Evolutionary conservation across 2,797 vertebrate genomes (phyloP).

Genomic region (Aselliscus stoliczkanus): DNA sequence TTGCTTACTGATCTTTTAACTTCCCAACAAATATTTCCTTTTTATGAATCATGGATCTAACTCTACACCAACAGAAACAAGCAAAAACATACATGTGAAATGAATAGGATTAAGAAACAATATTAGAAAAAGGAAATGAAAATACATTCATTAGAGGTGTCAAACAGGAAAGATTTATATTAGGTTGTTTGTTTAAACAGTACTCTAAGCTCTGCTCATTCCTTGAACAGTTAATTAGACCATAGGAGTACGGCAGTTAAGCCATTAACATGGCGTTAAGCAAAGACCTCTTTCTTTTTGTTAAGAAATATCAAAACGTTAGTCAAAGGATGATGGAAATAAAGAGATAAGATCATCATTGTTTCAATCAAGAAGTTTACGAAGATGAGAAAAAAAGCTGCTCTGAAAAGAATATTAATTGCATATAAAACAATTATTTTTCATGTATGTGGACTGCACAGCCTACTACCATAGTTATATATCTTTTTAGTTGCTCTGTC

Average conservation of each 20-base stretch:
- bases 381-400: background rate
- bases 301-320: background rate
- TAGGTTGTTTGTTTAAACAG: background rate
- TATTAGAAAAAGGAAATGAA: background rate
- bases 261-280: background rate
- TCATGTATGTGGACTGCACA: background rate
- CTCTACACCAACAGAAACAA: background rate
- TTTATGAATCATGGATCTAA: background rate
- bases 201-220: background rate
- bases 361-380: background rate
- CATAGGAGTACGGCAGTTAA: background rate
- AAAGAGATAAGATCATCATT: background rate
- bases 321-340: background rate
- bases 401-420: background rate
- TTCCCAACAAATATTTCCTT: constrained; percentile 3
- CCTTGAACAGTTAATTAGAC: background rate
- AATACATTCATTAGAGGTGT: background rate
- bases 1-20: background rate
- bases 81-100: background rate
- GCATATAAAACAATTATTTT: background rate
- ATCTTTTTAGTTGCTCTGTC: background rate
- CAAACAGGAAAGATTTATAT: background rate
- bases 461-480: background rate
- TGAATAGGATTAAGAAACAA: background rate
- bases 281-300: background rate